phyloP scores from a whole-genome alignment of 2,888 invertebrate species.

The Platypus cylindrus region DNA sequence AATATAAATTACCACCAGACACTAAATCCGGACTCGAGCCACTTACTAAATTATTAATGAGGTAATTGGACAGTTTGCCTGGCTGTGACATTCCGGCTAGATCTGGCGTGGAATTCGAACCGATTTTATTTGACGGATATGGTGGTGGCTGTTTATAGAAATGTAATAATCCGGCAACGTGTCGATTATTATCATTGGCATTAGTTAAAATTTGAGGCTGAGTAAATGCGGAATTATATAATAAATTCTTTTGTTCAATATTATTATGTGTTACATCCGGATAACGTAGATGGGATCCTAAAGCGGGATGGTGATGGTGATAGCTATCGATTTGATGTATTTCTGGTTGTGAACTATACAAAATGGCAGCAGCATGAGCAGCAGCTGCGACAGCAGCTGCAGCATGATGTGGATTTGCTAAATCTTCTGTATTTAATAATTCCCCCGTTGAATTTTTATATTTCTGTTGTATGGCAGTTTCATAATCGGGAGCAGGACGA shows the following conservation, averaged over 20 bases:
- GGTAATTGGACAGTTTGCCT: slow-evolving; percentile 27
- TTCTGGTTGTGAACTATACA: slow-evolving; percentile 63
- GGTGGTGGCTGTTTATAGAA: slow-evolving; percentile 77
- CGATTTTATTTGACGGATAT: slow-evolving; percentile 63
- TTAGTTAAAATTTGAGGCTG: slow-evolving; percentile 23
- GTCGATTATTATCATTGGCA: slow-evolving; percentile 18
- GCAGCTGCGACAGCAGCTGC: too few species aligned
- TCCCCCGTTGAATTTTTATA: slow-evolving; percentile 50
- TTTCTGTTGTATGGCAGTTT: slow-evolving; percentile 82
- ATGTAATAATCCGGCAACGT: slow-evolving; percentile 47
- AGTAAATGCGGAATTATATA: slow-evolving; percentile 20
- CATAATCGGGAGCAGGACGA: slow-evolving; percentile 88
- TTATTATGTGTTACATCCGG: slow-evolving; percentile 53
- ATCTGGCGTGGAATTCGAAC: slow-evolving; percentile 76
- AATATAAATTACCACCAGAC: slow-evolving; percentile 53
- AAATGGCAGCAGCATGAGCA: too few species aligned
- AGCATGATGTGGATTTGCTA: slow-evolving; percentile 22
- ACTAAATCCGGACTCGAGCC: slow-evolving; percentile 70
- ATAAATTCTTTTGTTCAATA: slow-evolving; percentile 28
- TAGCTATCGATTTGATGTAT: slow-evolving; percentile 48
- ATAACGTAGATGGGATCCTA: slow-evolving; percentile 38
- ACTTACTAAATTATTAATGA: slow-evolving; percentile 43
- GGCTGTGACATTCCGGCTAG: slow-evolving; percentile 58
- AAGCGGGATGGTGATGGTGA: too few species aligned
- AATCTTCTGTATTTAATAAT: slow-evolving; percentile 22